These are phyloP conservation scores for Macrobrachium rosenbergii DNA, from an alignment of 1,140 invertebrate species.

Conservation along the genomic window DNA sequence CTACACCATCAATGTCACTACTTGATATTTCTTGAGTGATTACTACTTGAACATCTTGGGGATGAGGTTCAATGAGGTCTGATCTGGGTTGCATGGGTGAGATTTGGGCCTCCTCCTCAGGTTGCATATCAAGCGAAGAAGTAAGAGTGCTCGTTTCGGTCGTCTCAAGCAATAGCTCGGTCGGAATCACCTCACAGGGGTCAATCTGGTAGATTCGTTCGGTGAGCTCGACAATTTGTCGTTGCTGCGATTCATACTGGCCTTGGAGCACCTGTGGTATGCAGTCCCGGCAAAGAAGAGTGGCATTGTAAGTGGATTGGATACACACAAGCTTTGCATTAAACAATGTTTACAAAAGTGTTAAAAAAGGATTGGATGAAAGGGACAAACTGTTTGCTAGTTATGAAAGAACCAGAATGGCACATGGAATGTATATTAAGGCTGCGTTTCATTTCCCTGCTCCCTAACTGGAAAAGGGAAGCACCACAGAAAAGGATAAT, in stretches of 20 bases:
- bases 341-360: constrained; percentile 60
- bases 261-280: constrained; percentile 66
- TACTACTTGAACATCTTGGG: constrained; percentile 51
- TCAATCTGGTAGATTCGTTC: constrained; percentile 67
- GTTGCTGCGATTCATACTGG: constrained; percentile 66
- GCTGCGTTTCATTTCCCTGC: constrained; percentile 66
- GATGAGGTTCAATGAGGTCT: not conserved
- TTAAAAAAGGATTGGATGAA: constrained; percentile 57
- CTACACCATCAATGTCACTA: constrained; percentile 39
- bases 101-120: constrained; percentile 38
- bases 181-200: constrained; percentile 62
- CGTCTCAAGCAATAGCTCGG: constrained; percentile 60
- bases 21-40: constrained; percentile 38
- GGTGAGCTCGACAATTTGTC: constrained; percentile 66
- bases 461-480: constrained; percentile 59
- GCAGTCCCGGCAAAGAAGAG: constrained; percentile 67
- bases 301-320: constrained; percentile 64
- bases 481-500: constrained; percentile 51
- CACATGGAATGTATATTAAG: constrained; percentile 64
- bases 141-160: constrained; percentile 63
- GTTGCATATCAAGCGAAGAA: constrained; percentile 40
- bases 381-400: constrained; percentile 58
- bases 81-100: constrained; percentile 17
- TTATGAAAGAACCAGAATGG: constrained; percentile 54
- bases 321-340: constrained; percentile 62